Evolutionary conservation across 2,888 invertebrate species (phyloP), one percentile per base, ranked within the genome.

Genomic region (Machimus atricapillus): DNA sequence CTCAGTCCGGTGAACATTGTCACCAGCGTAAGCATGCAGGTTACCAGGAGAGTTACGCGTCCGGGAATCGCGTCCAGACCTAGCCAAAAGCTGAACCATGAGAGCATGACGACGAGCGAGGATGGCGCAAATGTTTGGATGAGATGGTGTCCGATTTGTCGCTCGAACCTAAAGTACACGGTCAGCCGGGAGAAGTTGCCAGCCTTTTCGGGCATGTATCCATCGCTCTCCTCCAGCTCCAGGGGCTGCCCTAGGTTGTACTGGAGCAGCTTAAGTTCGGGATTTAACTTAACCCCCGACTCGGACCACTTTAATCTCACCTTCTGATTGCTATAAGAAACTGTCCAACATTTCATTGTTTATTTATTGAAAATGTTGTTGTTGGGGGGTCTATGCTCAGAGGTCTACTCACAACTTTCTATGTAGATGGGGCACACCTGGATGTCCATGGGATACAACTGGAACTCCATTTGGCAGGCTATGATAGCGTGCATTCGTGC

Each of bases 1-100:
- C 96, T 94, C 16, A 97, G 92, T 0, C 97, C 96, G 6, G 97
- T 96, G 90, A 97, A 97, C 96, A 97, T 97, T 27, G 97, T 97
- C 77, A 97, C 96, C 73, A 97, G 93, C 0, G 97, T 97, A 90
- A 97, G 93, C 95, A 97, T 96, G 91, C 97, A 97, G 12, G 97
- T 97, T 23, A 97, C 96, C 86, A 97, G 93, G 40, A 97, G 92
- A 0, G 97, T 96, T 9, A 97, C 96, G 77, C 97, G 93, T 0
- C 97, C 97, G 2, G 97, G 97, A 83, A 97, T 96, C 0, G 97
- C 97, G 90, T 97, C 97, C 89, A 97, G 92, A 79, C 96, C 97
- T 40, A 97, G 91, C 97, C 97, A 97, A 91, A 97, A 97, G 90
- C 97, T 96, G 91, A 97, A 97, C 97, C 97, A 97, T 3, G 96